These are phyloP conservation scores for Craseonycteris thonglongyai DNA, from an alignment of 2,113 vertebrate species.

Conservation along the genomic window DNA sequence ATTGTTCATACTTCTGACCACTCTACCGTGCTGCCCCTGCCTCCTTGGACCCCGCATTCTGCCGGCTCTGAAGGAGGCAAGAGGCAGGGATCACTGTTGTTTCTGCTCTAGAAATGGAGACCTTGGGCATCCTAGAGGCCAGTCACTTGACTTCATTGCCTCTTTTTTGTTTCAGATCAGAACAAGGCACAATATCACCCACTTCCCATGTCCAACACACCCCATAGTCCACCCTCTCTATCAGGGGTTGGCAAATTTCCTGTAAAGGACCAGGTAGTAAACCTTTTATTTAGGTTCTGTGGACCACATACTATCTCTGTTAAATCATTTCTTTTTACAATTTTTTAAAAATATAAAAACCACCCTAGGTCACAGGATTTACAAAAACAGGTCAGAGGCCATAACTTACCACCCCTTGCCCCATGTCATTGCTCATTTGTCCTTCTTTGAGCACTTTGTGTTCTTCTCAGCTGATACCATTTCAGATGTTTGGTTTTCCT, in stretches of 20 bases:
- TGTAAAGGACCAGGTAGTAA: background rate
- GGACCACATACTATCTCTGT: background rate
- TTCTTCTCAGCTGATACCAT: background rate
- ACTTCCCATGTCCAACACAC: background rate
- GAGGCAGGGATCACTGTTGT: background rate
- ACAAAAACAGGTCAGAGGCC: background rate
- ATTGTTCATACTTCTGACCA: background rate
- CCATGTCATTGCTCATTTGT: no score
- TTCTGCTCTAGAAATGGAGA: background rate
- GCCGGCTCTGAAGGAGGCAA: background rate
- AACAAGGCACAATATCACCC: background rate
- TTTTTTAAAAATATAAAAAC: background rate
- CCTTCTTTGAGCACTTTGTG: background rate
- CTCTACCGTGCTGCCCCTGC: fast-evolving
- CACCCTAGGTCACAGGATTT: background rate
- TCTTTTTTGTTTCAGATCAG: background rate
- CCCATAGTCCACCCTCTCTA: background rate
- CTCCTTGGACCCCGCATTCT: background rate
- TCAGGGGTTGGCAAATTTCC: background rate
- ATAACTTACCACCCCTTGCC: no score
- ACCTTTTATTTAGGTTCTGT: background rate
- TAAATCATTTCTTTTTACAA: background rate
- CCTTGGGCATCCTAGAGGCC: background rate
- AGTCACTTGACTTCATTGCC: background rate
- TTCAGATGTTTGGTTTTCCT: background rate